A percentile compares a stretch with the other conserved stretches of the same genome.
These are phyloP conservation scores for Mobula birostris DNA, from an alignment of 2,113 vertebrate species.

Conservation along the genomic window DNA sequence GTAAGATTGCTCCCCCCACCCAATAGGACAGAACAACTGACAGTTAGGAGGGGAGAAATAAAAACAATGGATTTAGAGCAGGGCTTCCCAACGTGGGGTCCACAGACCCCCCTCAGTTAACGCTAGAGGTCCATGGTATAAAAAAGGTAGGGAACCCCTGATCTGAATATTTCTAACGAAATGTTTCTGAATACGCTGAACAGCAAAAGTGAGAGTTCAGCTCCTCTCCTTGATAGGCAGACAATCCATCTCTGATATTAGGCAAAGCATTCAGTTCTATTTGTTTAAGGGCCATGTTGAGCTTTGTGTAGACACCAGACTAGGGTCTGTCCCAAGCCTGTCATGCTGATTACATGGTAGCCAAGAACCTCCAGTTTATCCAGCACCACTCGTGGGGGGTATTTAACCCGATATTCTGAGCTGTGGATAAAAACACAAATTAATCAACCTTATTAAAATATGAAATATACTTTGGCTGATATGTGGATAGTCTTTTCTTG, in stretches of 20 bases:
- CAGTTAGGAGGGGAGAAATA: neutral
- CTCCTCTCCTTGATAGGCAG: neutral
- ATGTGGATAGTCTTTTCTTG: too few relatives aligned
- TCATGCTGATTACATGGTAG: constrained; percentile 84
- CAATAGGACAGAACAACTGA: neutral
- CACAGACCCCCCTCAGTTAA: too few relatives aligned
- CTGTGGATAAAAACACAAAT: constrained; percentile 52
- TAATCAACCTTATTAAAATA: neutral
- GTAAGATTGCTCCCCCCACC: neutral
- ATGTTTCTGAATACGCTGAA: neutral
- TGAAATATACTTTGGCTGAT: too few relatives aligned
- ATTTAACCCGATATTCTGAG: constrained; percentile 82
- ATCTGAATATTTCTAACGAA: neutral
- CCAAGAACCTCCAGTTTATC: constrained; percentile 85
- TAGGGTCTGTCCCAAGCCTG: constrained; percentile 87
- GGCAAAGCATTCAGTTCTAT: neutral
- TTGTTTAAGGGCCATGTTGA: neutral
- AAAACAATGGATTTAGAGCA: too few relatives aligned
- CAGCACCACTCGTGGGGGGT: constrained; percentile 78
- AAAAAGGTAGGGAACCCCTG: too few relatives aligned
- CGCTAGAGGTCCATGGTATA: too few relatives aligned
- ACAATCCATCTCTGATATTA: neutral
- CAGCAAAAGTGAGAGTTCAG: neutral
- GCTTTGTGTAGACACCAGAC: constrained; percentile 94
- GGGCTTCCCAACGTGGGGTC: too few relatives aligned